Conservation (phyloP, 2,113 vertebrate genomes). For the Coptodon bakossiorum region DNA sequence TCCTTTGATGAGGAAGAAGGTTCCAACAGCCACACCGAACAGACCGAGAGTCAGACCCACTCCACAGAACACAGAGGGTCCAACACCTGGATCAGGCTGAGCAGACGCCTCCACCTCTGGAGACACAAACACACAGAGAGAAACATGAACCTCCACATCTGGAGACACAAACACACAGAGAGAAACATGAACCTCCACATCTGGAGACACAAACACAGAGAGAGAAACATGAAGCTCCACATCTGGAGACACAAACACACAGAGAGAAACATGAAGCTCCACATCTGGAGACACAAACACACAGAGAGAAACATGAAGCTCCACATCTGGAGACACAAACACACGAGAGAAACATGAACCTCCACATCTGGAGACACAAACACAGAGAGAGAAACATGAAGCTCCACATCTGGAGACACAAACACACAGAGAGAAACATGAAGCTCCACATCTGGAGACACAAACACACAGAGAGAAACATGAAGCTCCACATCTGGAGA, state of each 20-base stretch:
- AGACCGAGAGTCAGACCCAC: not conserved
- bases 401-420: too few relatives aligned
- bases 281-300: too few relatives aligned
- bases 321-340: rapidly evolving
- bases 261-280: rapidly evolving
- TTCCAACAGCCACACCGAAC: not conserved
- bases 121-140: not conserved
- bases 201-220: rapidly evolving
- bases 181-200: rapidly evolving
- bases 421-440: too few relatives aligned
- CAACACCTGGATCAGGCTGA: rapidly evolving
- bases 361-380: too few relatives aligned
- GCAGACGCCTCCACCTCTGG: not conserved
- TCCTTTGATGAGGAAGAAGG: not conserved
- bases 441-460: too few relatives aligned
- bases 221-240: rapidly evolving
- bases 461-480: too few relatives aligned
- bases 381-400: too few relatives aligned
- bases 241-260: too few relatives aligned
- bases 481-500: too few relatives aligned
- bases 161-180: rapidly evolving
- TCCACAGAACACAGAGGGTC: not conserved
- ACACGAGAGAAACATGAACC: too few relatives aligned
- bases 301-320: rapidly evolving
- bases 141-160: not conserved